Conservation (phyloP, 2,113 vertebrate genomes). For the Sorex fumeus region DNA sequence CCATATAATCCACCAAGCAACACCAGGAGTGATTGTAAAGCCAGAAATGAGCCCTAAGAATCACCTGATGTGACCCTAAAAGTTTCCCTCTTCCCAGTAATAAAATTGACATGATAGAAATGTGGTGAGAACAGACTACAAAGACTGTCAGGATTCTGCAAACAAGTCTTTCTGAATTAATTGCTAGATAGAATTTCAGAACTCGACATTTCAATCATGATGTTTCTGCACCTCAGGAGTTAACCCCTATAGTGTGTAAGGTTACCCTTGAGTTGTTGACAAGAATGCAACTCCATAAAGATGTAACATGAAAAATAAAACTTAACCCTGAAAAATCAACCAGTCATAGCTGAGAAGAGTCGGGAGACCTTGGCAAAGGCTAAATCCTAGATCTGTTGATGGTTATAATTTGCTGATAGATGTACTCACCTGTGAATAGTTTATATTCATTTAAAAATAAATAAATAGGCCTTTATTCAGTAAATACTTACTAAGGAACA, state of each 20-base stretch:
- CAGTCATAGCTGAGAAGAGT: not conserved
- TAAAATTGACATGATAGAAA: no score
- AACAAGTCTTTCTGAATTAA: not conserved
- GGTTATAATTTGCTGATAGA: not conserved
- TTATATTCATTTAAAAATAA: conserved; percentile 4
- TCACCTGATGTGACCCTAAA: no score
- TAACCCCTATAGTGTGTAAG: not conserved
- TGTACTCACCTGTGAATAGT: not conserved
- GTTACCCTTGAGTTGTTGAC: not conserved
- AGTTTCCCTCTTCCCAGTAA: no score
- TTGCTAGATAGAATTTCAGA: not conserved
- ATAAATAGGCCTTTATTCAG: not conserved
- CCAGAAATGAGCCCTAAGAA: no score
- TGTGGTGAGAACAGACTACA: no score
- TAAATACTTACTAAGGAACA: not conserved
- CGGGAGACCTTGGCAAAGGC: not conserved
- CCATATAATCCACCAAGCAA: no score
- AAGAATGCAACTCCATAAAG: not conserved
- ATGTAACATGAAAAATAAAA: not conserved
- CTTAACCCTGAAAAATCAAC: not conserved
- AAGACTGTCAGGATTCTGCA: no score
- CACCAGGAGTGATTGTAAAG: no score
- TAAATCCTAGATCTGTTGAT: not conserved
- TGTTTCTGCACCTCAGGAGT: not conserved
- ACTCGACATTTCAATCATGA: not conserved